Evolutionary conservation across 2,888 invertebrate species (phyloP), one percentile per base, ranked within the genome.

Genomic region (Microctonus aethiopoides): DNA sequence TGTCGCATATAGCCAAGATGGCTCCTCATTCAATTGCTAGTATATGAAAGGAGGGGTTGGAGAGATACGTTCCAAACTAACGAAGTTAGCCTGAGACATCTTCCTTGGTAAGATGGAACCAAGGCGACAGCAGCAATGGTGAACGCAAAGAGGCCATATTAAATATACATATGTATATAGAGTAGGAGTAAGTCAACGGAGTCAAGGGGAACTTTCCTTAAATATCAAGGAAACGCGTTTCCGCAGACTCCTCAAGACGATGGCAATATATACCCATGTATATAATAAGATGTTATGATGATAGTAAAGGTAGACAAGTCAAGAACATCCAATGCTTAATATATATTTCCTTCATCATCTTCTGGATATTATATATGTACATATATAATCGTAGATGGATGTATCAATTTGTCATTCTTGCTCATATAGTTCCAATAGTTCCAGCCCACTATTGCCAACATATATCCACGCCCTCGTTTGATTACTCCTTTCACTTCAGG

Each of bases 1-100:
- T n/a, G n/a, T n/a, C 9, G 6, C 4, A n/a, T 20, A 16, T 78
- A 78, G 81, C 81, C 84, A 85, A 85, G 85, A 86, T 85, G 86
- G 85, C 84, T 84, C 78, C 78, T 73, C 70, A 70, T 22, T 65
- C 39, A 32, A 16, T 46, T 46, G 65, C 56, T 22, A 39, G 32
- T 36, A 76, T 46, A 46, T 46, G 74, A 75, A 73, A 75, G n/a
- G 77, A 78, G 82, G 78, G 80, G 60, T 26, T 70, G 46, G 16
- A 46, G 16, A 46, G 46, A 7, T 20, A 46, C 46, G 46, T 46
- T 46, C 46, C 46, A 16, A 16, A 32, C 80, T 85, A 85, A 85
- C 84, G 78, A 83, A 83, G 82, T 85, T 86, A 85, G 68, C 74
- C 75, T 75, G 76, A 82, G 83, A 78, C 82, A 79, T 83, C 81